Evolutionary conservation across 2,113 vertebrate species (phyloP), one percentile per base, ranked within the genome.

Genomic region (Mixornis gularis): DNA sequence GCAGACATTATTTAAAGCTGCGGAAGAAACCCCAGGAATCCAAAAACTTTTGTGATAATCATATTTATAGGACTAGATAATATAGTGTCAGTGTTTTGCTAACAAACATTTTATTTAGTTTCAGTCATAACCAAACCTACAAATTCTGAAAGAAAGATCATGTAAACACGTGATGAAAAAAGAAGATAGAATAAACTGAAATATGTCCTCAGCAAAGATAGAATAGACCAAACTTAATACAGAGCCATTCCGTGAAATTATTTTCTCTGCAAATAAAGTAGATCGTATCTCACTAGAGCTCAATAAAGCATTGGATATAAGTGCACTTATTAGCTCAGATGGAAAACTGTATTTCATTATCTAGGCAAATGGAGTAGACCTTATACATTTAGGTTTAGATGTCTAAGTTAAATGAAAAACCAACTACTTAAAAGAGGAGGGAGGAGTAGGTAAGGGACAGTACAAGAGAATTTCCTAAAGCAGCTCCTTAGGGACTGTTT

Each of bases 391-490:
- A 87, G n/a, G 25, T 78, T 76, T 51, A 60, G 34, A 60, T 77
- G 55, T 91, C n/a, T 78, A 53, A 84, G 16, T 16, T 34, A 63
- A 13, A 4, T 40, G 17, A 76, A 92, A 19, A 88, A 63, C 17
- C 36, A 71, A 72, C 30, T n/a, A 21, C 36, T 73, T 65, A 40
- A 68, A 79, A 69, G 25, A 9, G 10, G 5, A 24, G 6, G 1
- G 7, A 6, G 7, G 9, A 9, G 3, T 3, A 29, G 49, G 3
- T 3, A 29, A 44, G 7, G 17, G n/a, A n/a, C 17, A 53, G 24
- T n/a, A 41, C 51, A 81, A 84, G 34, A 29, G 13, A 87, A 26
- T 22, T 66, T 78, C 20, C 26, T 52, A 46, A 69, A 60, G 40
- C 3, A 65, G 30, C 26, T 74, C 27, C 36, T 52, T 41, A 71